Conservation (phyloP, 2,888 invertebrate genomes). For the Rhabditoides inermis region DNA sequence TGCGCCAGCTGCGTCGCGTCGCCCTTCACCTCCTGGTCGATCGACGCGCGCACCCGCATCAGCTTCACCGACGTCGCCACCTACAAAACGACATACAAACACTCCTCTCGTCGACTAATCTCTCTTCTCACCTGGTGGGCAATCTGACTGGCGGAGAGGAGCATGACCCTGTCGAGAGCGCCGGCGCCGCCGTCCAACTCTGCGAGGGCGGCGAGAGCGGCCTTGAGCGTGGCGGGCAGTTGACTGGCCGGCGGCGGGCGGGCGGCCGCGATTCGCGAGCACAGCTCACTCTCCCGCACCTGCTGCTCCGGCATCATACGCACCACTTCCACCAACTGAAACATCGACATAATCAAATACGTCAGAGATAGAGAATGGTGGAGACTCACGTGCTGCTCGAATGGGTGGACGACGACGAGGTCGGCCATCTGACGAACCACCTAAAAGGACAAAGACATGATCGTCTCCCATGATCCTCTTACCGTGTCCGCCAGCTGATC, state of each 20-base stretch:
- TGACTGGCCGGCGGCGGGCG: slow-evolving; percentile 1
- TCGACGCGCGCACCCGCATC: slow-evolving; percentile 24
- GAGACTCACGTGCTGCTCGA: slow-evolving; percentile 33
- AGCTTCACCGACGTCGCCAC: slow-evolving; percentile 24
- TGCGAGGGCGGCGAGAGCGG: slow-evolving; percentile 18
- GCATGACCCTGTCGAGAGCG: slow-evolving; percentile 21
- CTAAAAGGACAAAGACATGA: no score
- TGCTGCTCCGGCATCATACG: slow-evolving; percentile 20
- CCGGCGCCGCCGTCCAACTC: slow-evolving; percentile 18
- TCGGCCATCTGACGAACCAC: slow-evolving; percentile 31
- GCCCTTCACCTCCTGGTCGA: slow-evolving; percentile 26
- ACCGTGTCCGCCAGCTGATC: slow-evolving; percentile 24
- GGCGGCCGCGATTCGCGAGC: slow-evolving; percentile 9
- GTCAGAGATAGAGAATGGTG: not conserved
- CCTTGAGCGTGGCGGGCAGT: slow-evolving; percentile 5
- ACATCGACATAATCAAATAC: no score
- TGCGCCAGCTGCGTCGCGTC: slow-evolving; percentile 36
- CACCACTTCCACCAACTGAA: slow-evolving; percentile 26
- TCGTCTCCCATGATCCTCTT: no score
- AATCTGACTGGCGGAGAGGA: slow-evolving; percentile 24
- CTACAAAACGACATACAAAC: slow-evolving; percentile 7
- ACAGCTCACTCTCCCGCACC: slow-evolving; percentile 24
- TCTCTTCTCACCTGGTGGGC: slow-evolving; percentile 22
- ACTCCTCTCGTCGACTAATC: not conserved
- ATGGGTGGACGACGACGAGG: slow-evolving; percentile 41